These are phyloP conservation scores for Rhynchonema sp. DNA, from an alignment of 2,888 invertebrate species.

Conservation along the genomic window DNA sequence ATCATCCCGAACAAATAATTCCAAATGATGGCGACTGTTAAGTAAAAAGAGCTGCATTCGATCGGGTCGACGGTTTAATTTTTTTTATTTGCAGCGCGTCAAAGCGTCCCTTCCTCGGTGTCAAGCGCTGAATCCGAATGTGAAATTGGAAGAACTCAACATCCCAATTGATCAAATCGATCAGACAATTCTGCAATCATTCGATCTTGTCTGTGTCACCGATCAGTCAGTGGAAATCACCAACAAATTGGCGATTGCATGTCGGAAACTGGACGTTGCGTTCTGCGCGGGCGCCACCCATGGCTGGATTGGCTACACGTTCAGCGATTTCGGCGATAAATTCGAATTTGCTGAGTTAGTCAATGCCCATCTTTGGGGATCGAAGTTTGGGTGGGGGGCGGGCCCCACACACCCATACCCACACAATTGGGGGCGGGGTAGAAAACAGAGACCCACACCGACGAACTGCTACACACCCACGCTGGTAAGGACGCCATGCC, in stretches of 20 bases:
- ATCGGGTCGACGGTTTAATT: neutral
- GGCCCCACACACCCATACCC: too few species aligned
- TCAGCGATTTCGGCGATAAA: conserved; percentile 57
- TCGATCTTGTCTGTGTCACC: conserved; percentile 59
- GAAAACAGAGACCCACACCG: too few species aligned
- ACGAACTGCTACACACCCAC: too few species aligned
- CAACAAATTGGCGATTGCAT: neutral
- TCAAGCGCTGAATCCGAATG: conserved; percentile 76
- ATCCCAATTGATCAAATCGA: conserved; percentile 45
- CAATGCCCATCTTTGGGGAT: too few species aligned
- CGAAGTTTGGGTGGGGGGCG: too few species aligned
- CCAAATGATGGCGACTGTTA: too few species aligned
- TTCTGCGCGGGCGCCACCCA: conserved; percentile 54
- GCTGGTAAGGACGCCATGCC: too few species aligned
- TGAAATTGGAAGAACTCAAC: conserved; percentile 43
- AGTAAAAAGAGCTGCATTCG: too few species aligned
- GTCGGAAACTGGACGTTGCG: neutral
- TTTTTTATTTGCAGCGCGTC: conserved; percentile 45
- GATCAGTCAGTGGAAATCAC: conserved; percentile 46
- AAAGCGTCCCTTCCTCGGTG: conserved; percentile 57
- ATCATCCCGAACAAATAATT: too few species aligned
- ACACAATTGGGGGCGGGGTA: too few species aligned
- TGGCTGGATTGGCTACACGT: conserved; percentile 74
- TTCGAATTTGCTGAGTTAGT: conserved; percentile 60
- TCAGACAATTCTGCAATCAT: neutral